Percentiles rank a stretch among this genome's conserved stretches.
phyloP scores from a whole-genome alignment of 2,113 vertebrate genomes.

The Cygnus buccinator region DNA sequence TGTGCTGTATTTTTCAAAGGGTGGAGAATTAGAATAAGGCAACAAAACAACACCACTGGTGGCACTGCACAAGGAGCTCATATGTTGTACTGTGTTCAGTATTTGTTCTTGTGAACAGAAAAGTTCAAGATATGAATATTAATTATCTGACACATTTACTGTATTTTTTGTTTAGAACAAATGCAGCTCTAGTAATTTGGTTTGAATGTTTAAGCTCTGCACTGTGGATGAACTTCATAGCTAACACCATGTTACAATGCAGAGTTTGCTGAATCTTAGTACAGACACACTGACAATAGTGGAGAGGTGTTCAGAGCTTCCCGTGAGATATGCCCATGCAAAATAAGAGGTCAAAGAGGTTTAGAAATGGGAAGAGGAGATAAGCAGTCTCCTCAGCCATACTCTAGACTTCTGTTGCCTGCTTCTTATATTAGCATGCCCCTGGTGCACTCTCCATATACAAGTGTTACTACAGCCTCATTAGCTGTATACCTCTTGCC shows the following conservation, averaged over 20 bases:
- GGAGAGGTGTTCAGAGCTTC: not conserved
- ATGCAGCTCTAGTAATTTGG: not conserved
- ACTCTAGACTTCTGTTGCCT: not conserved
- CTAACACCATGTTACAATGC: not conserved
- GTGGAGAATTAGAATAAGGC: not conserved
- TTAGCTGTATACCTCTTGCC: not conserved
- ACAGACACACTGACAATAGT: not conserved
- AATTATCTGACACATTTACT: not conserved
- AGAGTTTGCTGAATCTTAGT: not conserved
- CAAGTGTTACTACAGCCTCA: not conserved
- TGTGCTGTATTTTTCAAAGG: not conserved
- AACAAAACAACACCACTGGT: not conserved
- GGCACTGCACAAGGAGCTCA: not conserved
- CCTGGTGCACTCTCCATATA: not conserved
- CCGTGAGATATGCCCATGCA: not conserved
- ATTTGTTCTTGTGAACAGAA: not conserved
- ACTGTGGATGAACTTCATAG: not conserved
- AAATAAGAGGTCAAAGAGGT: accelerated
- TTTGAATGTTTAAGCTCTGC: not conserved
- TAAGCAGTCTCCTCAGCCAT: not conserved
- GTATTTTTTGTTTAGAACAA: not conserved
- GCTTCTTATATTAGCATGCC: not conserved
- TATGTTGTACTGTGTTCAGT: not conserved
- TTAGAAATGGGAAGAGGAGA: not conserved
- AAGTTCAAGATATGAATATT: not conserved